These are phyloP conservation scores for Sebastes cheni DNA, from an alignment of 2,797 vertebrate species.

Conservation along the genomic window DNA sequence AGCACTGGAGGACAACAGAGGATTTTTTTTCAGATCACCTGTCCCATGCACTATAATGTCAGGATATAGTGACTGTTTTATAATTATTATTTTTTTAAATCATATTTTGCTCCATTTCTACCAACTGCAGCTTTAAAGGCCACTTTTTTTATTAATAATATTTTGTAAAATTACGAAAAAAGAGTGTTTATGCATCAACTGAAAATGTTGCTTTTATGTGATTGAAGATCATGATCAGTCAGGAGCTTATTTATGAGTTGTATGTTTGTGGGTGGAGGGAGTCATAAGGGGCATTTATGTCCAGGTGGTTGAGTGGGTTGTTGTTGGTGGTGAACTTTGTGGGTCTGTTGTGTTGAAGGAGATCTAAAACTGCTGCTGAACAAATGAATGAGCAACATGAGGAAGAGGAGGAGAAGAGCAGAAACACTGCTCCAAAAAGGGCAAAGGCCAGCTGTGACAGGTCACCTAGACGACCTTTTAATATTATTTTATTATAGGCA, in stretches of 20 bases:
- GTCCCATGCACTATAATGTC: too few species aligned
- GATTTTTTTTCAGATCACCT: too few species aligned
- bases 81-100: too few species aligned
- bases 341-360: conserved; percentile 21
- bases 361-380: conserved; percentile 31
- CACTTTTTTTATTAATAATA: neutral
- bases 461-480: neutral
- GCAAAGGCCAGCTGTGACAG: conserved; percentile 56
- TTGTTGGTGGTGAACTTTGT: neutral
- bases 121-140: neutral
- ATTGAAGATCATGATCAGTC: conserved; percentile 8
- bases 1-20: too few species aligned
- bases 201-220: conserved; percentile 7
- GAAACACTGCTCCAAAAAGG: conserved; percentile 40
- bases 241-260: conserved; percentile 4
- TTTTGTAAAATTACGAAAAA: neutral
- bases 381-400: conserved; percentile 30
- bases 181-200: neutral
- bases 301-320: conserved; percentile 44
- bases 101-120: too few species aligned
- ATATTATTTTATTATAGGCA: neutral
- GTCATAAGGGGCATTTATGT: conserved; percentile 20
- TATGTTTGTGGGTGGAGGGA: conserved; percentile 26
- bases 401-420: neutral
- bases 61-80: too few species aligned